phyloP scores from a whole-genome alignment of 2,113 vertebrate genomes.

The Aythya baeri region DNA sequence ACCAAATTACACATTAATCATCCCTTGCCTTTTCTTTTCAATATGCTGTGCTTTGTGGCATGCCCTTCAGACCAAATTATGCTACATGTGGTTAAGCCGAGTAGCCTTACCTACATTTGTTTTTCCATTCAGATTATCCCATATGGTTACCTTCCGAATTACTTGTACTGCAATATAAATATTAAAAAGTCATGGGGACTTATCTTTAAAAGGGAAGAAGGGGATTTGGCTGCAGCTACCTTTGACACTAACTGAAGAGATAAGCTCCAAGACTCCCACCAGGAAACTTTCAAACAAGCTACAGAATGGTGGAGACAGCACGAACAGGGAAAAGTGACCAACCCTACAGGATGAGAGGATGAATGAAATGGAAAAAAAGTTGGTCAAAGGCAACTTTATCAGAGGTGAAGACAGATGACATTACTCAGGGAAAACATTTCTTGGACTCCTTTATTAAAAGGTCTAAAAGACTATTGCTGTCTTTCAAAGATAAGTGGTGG shows the following conservation, averaged over 20 bases:
- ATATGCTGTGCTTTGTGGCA: neutral
- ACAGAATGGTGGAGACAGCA: neutral
- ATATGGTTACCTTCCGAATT: neutral
- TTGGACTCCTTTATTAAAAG: neutral
- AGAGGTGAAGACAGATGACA: neutral
- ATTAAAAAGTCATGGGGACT: neutral
- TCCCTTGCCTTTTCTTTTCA: neutral
- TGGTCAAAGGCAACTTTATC: neutral
- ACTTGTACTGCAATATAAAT: neutral
- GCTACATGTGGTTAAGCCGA: neutral
- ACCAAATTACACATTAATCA: slow-evolving; percentile 22
- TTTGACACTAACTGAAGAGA: neutral
- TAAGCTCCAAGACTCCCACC: neutral
- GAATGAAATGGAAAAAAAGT: neutral
- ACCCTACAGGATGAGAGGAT: neutral
- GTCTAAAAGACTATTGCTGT: neutral
- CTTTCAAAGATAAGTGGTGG: neutral
- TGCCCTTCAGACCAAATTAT: slow-evolving; percentile 15
- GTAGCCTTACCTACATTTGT: neutral
- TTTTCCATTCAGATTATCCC: neutral
- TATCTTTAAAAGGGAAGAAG: neutral
- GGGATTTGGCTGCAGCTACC: neutral
- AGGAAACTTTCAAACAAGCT: neutral
- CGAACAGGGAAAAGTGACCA: neutral
- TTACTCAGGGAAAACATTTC: neutral